These are phyloP conservation scores for Spodoptera litura DNA, from an alignment of 1,140 invertebrate species.

Conservation along the genomic window DNA sequence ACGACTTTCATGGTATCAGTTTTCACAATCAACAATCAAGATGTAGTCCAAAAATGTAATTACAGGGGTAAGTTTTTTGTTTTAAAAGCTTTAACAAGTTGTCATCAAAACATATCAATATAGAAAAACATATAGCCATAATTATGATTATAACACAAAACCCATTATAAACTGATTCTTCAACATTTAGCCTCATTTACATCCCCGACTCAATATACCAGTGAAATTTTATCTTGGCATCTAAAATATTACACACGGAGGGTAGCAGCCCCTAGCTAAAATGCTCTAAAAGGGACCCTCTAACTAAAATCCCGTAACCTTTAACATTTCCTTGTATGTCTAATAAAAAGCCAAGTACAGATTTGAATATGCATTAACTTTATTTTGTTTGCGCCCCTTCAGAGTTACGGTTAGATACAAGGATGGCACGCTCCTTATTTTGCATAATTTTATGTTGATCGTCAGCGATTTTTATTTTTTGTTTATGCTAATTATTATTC, in stretches of 20 bases:
- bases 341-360: constrained; percentile 43
- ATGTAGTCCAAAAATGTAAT: too few species aligned
- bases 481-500: too few species aligned
- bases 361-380: constrained; percentile 53
- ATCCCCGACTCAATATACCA: constrained; percentile 35
- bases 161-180: neutral
- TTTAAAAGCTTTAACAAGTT: too few species aligned
- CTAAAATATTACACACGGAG: constrained; percentile 42
- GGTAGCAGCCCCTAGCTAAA: constrained; percentile 24
- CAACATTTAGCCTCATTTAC: neutral
- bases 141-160: neutral
- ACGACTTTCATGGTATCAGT: too few species aligned
- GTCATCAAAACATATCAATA: too few species aligned
- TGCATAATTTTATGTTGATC: constrained; percentile 1
- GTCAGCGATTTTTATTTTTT: neutral
- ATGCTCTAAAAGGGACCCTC: constrained; percentile 22
- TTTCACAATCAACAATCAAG: too few species aligned
- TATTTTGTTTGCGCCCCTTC: constrained; percentile 48
- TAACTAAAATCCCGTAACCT: constrained; percentile 30
- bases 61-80: too few species aligned
- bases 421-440: constrained; percentile 7
- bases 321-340: constrained; percentile 35
- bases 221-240: constrained; percentile 43
- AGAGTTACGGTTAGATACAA: neutral
- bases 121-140: too few species aligned